Percentiles rank a stretch among this genome's conserved stretches.
Conservation (phyloP, 1,140 invertebrate genomes). For the Augochlora pura region DNA sequence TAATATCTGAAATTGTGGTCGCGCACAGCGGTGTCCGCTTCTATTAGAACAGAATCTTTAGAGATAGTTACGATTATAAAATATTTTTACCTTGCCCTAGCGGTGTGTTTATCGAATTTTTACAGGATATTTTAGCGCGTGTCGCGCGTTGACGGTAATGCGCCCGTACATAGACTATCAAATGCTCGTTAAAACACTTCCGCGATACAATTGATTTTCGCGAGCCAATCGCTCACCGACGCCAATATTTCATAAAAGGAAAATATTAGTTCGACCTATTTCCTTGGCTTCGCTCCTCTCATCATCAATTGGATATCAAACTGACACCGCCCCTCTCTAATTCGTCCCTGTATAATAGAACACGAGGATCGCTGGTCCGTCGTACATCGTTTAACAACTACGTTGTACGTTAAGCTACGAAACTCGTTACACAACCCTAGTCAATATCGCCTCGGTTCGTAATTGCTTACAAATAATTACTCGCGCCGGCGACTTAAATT, state of each 20-base stretch:
- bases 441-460: neutral
- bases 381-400: slow-evolving; percentile 3
- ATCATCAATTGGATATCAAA: slow-evolving; percentile 13
- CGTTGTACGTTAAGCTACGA: slow-evolving; percentile 10
- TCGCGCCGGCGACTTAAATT: too few species aligned
- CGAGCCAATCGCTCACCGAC: slow-evolving; percentile 21
- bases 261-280: slow-evolving; percentile 43
- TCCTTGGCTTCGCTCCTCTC: slow-evolving; percentile 6
- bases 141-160: slow-evolving; percentile 4
- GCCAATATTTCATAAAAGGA: slow-evolving; percentile 49
- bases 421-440: neutral
- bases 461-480: slow-evolving; percentile 4
- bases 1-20: too few species aligned
- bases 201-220: slow-evolving; percentile 37
- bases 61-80: too few species aligned
- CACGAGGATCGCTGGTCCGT: neutral
- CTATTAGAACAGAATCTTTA: too few species aligned
- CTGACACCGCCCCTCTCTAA: too few species aligned
- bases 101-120: too few species aligned
- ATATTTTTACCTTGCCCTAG: too few species aligned
- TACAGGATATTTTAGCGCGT: neutral
- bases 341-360: slow-evolving; percentile 23
- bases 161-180: slow-evolving; percentile 26
- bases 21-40: too few species aligned
- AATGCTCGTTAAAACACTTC: slow-evolving; percentile 30